A percentile compares a stretch with the other conserved stretches of the same genome.
Evolutionary conservation across 2,888 invertebrate species (phyloP).

Genomic region (Girardia tigrina): DNA sequence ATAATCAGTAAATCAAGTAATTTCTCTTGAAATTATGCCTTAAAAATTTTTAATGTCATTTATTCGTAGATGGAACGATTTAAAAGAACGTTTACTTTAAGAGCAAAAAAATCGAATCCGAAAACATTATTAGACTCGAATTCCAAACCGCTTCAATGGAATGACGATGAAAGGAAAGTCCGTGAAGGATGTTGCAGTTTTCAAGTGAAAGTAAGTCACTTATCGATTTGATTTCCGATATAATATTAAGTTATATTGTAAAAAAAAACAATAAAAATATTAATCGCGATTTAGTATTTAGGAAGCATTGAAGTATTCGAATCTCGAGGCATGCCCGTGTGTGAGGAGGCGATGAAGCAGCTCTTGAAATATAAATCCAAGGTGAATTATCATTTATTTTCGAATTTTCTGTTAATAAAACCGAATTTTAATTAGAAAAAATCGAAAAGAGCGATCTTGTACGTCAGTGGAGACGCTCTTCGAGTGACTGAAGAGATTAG

Average conservation of each 20-base stretch:
- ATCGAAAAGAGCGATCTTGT: slow-evolving; percentile 49
- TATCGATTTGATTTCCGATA: neutral
- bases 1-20: neutral
- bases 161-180: slow-evolving; percentile 88
- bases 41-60: neutral
- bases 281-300: slow-evolving; percentile 60
- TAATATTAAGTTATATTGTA: neutral
- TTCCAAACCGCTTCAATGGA: slow-evolving; percentile 77
- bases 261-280: neutral
- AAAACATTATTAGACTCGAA: neutral
- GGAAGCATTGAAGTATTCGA: slow-evolving; percentile 98
- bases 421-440: slow-evolving; percentile 32
- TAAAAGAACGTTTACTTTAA: slow-evolving; percentile 52
- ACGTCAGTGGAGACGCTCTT: slow-evolving; percentile 65
- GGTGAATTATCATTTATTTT: neutral
- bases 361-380: slow-evolving; percentile 52
- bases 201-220: slow-evolving; percentile 65
- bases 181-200: slow-evolving; percentile 88
- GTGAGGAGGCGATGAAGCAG: slow-evolving; percentile 93
- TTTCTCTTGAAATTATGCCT: neutral
- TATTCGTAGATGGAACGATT: slow-evolving; percentile 25
- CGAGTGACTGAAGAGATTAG: slow-evolving; percentile 96
- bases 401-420: neutral
- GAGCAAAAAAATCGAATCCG: slow-evolving; percentile 62
- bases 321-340: slow-evolving; percentile 96